Evolutionary conservation across 2,113 vertebrate genomes (phyloP).

Genomic region (Xenopus borealis): DNA sequence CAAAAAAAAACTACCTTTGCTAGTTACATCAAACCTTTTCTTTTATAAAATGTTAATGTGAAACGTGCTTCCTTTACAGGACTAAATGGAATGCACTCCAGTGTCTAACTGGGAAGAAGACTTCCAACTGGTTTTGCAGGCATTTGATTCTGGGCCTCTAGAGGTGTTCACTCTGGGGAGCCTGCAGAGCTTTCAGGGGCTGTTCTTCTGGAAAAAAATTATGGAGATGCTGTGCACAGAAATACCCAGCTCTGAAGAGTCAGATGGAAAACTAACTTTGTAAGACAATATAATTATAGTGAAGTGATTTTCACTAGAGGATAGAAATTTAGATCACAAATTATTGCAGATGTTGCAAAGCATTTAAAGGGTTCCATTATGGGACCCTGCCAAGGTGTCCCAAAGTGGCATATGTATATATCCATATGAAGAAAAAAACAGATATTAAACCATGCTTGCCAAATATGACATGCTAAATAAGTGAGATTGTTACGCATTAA

Average conservation of each 20-base stretch:
- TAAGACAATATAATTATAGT: background rate
- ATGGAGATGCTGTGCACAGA: conserved; percentile 18
- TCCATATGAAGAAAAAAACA: too few relatives aligned
- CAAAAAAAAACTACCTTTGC: too few relatives aligned
- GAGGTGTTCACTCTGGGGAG: background rate
- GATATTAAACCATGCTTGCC: too few relatives aligned
- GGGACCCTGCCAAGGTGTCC: too few relatives aligned
- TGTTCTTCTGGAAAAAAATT: conserved; percentile 18
- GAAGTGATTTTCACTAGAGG: too few relatives aligned
- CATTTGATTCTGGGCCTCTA: background rate
- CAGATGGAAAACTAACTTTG: conserved; percentile 1
- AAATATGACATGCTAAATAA: too few relatives aligned
- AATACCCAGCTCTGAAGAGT: background rate
- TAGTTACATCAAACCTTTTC: too few relatives aligned
- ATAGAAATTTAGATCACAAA: too few relatives aligned
- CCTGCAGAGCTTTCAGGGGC: background rate
- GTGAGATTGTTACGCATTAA: too few relatives aligned
- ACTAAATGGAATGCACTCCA: background rate
- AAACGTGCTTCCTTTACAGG: background rate
- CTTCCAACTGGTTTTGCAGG: conserved; percentile 1
- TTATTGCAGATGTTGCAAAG: too few relatives aligned
- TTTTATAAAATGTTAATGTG: background rate
- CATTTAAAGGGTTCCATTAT: too few relatives aligned
- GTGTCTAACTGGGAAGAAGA: background rate
- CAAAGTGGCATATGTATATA: too few relatives aligned